Evolutionary conservation across 2,113 vertebrate species (phyloP), one percentile per base, ranked within the genome.

Genomic region (Sander lucioperca): DNA sequence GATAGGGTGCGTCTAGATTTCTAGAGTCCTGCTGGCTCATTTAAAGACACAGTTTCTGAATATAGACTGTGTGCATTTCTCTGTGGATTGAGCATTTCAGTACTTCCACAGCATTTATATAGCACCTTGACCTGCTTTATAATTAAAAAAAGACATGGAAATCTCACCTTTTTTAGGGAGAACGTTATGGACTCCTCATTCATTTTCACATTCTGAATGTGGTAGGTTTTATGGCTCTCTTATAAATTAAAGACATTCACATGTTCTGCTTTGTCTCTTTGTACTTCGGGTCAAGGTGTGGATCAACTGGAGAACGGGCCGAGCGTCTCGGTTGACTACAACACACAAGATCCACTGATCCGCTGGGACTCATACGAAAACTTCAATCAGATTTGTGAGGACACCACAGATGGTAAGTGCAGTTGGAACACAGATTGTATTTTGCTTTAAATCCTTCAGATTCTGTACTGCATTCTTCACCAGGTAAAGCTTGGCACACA

Each of bases 331-430:
- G 98, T 99, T 64, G 98, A 99, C 93, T 99, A 99, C 92, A 99
- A 99, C 89, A 99, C 98, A 0, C 97, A 98, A 0, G 98, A 99
- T 78, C 96, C 98, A 0, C 96, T 99, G 72, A 99, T 99, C 87
- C 98, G 98, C 70, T 99, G 98, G 97, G 98, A 99, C 66, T 99
- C 98, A 7, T 99, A 99, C 0, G 98, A 99, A 89, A 97, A 98
- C 94, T 96, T 99, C 90, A 97, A 93, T 54, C 95, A 96, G 65
- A 95, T 71, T 21, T 96, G 94, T 0, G 97, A 99, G 70, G 97
- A 99, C 23, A 92, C 91, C 14, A 6, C 94, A 30, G 97, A 99
- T 14, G 97, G 98, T 94, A 57, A 93, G 94, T 91, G 84, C 74
- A 62, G 57, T 13, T 36, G 10, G 47, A 56, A 30, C 10, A 19